phyloP scores from a whole-genome alignment of 1,140 invertebrate species.

The Oppia nitens region DNA sequence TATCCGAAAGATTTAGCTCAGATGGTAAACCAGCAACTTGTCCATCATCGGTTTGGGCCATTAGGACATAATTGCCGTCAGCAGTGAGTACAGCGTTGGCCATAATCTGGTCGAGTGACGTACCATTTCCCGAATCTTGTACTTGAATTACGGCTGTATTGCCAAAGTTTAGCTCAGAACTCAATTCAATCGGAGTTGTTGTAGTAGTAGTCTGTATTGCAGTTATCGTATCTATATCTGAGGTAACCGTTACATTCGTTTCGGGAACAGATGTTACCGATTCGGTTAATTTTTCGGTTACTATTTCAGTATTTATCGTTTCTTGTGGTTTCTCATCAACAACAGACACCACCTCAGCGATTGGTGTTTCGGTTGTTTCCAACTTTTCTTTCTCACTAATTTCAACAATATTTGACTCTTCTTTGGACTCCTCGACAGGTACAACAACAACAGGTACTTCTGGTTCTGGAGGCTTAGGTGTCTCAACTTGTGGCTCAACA shows the following conservation, averaged over 20 bases:
- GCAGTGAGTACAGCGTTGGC: not conserved
- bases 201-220: not conserved
- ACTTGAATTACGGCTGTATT: slow-evolving; percentile 5
- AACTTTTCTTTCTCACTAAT: not conserved
- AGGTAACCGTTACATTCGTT: not conserved
- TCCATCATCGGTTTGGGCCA: slow-evolving; percentile 2
- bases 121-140: slow-evolving; percentile 2
- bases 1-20: slow-evolving; percentile 7
- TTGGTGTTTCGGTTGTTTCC: not conserved
- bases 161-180: not conserved
- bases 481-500: not conserved
- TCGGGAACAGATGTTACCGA: not conserved
- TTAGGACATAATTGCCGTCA: slow-evolving; percentile 11
- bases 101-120: not conserved
- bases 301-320: not conserved
- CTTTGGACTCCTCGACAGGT: no score
- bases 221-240: no score
- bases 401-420: no score
- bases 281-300: not conserved
- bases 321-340: not conserved
- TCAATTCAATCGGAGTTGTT: not conserved
- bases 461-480: no score
- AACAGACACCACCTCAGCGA: not conserved
- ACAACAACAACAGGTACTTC: no score
- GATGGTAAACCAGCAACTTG: not conserved